Percentiles rank a stretch among this genome's conserved stretches.
Evolutionary conservation across 30 jellyfish, hydroid and myxozoan species (phyloP).

Genomic region (Aurelia sp.): DNA sequence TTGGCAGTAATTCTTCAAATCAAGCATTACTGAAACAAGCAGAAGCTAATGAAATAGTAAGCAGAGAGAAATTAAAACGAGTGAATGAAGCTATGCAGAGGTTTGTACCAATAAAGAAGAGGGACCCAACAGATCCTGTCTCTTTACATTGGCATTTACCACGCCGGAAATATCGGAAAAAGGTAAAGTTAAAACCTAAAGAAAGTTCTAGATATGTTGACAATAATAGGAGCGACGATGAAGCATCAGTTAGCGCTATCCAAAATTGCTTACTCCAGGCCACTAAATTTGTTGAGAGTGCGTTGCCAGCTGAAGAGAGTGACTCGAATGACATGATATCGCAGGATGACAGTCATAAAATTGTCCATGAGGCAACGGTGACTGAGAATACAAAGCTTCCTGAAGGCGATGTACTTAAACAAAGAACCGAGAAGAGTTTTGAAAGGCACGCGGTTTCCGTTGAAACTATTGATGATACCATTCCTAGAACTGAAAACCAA

Average conservation of each 20-base stretch:
- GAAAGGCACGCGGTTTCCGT: background rate
- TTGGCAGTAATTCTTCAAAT: no score
- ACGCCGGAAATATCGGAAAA: conserved; percentile 24
- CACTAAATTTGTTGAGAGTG: conserved; percentile 25
- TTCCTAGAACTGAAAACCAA: background rate
- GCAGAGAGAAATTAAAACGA: conserved; percentile 1
- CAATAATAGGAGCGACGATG: background rate
- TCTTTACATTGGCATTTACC: conserved; percentile 41
- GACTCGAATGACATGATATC: background rate
- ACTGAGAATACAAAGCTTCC: background rate
- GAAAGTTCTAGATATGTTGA: background rate
- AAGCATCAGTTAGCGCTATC: conserved; percentile 34
- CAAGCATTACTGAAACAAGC: no score
- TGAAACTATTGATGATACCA: background rate
- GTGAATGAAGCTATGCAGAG: conserved; percentile 43
- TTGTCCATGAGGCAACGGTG: background rate
- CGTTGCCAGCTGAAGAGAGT: conserved; percentile 27
- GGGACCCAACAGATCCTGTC: conserved; percentile 23
- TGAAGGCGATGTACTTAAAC: no score
- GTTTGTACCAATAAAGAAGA: conserved; percentile 47
- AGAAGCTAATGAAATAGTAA: background rate
- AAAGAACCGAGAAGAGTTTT: background rate
- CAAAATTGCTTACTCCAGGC: conserved; percentile 61
- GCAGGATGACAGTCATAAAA: background rate
- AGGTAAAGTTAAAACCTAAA: conserved; percentile 1